Conservation (phyloP, 2,113 vertebrate species). For the Cisticola juncidis region DNA sequence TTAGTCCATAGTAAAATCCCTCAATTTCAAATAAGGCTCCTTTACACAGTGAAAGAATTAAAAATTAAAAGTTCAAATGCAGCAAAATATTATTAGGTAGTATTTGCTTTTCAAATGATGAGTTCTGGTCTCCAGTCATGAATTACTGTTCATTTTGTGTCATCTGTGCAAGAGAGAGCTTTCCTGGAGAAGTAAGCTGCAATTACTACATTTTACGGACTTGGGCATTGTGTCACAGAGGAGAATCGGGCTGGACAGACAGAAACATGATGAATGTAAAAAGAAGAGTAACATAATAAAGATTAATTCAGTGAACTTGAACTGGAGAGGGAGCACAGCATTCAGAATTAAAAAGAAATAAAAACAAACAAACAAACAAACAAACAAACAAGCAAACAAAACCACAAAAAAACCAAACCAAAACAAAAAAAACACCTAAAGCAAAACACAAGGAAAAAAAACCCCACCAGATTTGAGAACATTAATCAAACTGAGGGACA, state of each 20-base stretch:
- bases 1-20: neutral
- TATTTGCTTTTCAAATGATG: neutral
- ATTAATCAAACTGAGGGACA: neutral
- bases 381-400: too few species aligned
- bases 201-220: neutral
- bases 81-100: neutral
- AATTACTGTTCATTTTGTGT: neutral
- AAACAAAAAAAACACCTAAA: too few species aligned
- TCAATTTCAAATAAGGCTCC: neutral
- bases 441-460: neutral
- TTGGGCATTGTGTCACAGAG: neutral
- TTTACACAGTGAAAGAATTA: neutral
- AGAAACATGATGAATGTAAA: neutral
- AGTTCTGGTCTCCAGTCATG: neutral
- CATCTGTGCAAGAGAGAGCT: neutral
- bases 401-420: too few species aligned
- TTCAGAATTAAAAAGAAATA: neutral
- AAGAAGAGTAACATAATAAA: neutral
- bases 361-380: too few species aligned
- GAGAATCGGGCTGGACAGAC: neutral
- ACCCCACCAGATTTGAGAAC: neutral
- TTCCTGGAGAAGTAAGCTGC: neutral
- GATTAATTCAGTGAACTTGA: neutral
- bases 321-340: neutral
- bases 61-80: neutral